Base-by-base conservation (phyloP, 1,140 invertebrate genomes). In the Stratiolaelaps scimitus region DNA sequence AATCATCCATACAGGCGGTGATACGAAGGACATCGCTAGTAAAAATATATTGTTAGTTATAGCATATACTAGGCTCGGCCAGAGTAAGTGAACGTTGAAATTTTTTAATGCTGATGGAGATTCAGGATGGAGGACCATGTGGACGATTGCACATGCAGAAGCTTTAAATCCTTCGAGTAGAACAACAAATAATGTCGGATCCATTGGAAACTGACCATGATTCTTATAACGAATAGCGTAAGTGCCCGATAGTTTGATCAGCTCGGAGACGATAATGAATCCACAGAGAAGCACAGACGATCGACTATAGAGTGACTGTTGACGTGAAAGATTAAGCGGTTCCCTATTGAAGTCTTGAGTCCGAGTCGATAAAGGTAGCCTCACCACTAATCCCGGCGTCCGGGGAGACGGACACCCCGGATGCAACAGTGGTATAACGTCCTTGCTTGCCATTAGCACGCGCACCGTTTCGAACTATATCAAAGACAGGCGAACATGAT, bases 31-130 rank as follows among this genome's bases (percentile, higher is more conserved):
- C 53, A 26, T 5, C 15, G 23, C 26, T 26, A 60, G 20, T 15
- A 60, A 26, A 34, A 60, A 60, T 15, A 60, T 15, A 26, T 60
- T 60, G 20, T 60, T 60, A 15, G 53, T 60, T 15, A 60, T 60
- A 5, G 53, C 15, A 10, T 26, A 60, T 5, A 60, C 20, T 60
- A 60, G 15, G 53, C 53, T 60, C 23, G 53, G 53, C 23, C 26
- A 34, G 34, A 60, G 53, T 15, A 60, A 23, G 17, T 34, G 26
- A 15, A 26, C 17, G 23, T 60, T 60, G 53, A 60, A 60, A 26
- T 26, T 15, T 10, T 26, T 20, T 23, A 26, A 26, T 6, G 23
- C 53, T 34, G 53, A 26, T 6, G 26, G 26, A 17, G 53, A 60
- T 5, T 34, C 15, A 17, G 26, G 7, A 28, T 48, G 47, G 4